Base-by-base conservation (phyloP, 2,797 vertebrate genomes). In the Sebastes itinus region DNA sequence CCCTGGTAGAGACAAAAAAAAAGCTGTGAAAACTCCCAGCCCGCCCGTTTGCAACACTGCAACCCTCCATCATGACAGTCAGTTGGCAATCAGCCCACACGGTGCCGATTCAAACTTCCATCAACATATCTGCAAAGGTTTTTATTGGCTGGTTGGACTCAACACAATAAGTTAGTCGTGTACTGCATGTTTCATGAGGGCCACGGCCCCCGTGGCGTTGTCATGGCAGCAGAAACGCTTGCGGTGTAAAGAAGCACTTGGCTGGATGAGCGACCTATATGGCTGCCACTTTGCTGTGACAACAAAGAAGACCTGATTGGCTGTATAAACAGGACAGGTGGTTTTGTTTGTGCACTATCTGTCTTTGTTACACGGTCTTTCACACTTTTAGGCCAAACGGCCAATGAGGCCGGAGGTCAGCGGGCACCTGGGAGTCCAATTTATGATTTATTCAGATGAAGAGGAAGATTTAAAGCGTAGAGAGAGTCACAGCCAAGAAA, bases 321-420 rank as follows among this genome's bases (percentile, higher is more conserved):
- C 42, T 38, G 68, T 22, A 79, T 87, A 54, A 86, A 66, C 27
- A 46, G 63, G 72, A 71, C 77, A 91, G 79, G 75, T 87, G 75
- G 74, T 52, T 82, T 83, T 81, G 72, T 79, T 56, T 72, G 61
- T 16, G 16, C 18, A 4, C 27, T 6, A 16, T 70, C 32, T 46
- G 20, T 86, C 77, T 81, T 71, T 55, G 35, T 81, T 61, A 55
- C 27, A 58, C 1, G 18, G 7, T 65, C 23, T 66, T n/a, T 74
- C 56, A 82, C 23, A 80, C 49, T 76, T 87, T 72, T 6, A 76
- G 70, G 75, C 14, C 76, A 79, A 49, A 46, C 2, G 4, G 23
- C 38, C 82, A 86, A 81, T 58, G 18, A 75, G 70, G 69, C 72
- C 32, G 8, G 42, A 75, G 54, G 46, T 73, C 62, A 78, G 23